Conservation (phyloP, 2,797 vertebrate species). For the Spinibarbus caldwelli region DNA sequence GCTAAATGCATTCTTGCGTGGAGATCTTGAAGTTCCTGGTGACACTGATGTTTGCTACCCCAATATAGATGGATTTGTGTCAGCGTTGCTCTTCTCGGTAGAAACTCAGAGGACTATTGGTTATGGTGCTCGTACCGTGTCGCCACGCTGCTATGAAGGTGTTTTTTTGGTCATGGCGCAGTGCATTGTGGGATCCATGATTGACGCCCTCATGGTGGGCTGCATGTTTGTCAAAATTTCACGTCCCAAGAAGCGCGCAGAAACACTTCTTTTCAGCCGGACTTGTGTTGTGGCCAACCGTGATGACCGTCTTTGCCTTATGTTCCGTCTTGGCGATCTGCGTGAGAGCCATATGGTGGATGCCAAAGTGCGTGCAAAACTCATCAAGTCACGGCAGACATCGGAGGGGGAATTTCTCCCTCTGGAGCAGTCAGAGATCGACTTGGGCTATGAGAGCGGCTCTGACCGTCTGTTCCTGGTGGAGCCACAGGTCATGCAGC, state of each 20-base stretch:
- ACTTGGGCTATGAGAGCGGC: conserved; percentile 81
- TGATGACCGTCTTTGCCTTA: conserved; percentile 80
- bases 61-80: conserved; percentile 83
- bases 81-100: conserved; percentile 82
- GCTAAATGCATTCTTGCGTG: conserved; percentile 79
- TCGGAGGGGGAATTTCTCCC: conserved; percentile 86
- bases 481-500: conserved; percentile 85
- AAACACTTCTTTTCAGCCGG: conserved; percentile 86
- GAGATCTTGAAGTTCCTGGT: conserved; percentile 72
- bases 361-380: conserved; percentile 84
- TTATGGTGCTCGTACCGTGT: conserved; percentile 83
- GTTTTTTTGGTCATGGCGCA: conserved; percentile 81
- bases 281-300: conserved; percentile 80
- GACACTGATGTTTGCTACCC: conserved; percentile 75
- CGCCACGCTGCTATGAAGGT: conserved; percentile 78
- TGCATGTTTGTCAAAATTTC: conserved; percentile 91
- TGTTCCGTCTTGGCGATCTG: conserved; percentile 85
- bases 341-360: conserved; percentile 88
- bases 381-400: conserved; percentile 85
- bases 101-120: conserved; percentile 87
- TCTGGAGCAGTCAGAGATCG: conserved; percentile 85
- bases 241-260: conserved; percentile 84
- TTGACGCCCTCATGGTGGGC: conserved; percentile 86
- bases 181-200: conserved; percentile 86
- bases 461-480: conserved; percentile 84